Evolutionary conservation across 2,797 vertebrate genomes (phyloP).

Genomic region (Bovichtus diacanthus): DNA sequence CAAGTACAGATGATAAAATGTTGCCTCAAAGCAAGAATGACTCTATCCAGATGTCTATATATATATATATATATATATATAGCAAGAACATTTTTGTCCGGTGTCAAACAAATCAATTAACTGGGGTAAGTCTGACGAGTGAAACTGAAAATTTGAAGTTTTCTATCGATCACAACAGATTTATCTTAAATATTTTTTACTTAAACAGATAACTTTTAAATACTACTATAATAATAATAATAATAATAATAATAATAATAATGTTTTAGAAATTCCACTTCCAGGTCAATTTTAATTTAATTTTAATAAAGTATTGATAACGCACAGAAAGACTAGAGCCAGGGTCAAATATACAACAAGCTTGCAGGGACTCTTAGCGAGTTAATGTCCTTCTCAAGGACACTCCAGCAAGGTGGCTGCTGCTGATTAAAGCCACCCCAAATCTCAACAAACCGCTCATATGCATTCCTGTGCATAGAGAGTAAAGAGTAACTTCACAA

Average conservation of each 20-base stretch:
- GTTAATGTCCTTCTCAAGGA: conserved; percentile 16
- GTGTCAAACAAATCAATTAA: conserved; percentile 42
- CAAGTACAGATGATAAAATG: conserved; percentile 67
- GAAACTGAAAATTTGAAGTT: conserved; percentile 1
- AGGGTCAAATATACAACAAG: conserved; percentile 7
- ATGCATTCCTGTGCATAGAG: not conserved
- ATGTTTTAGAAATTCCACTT: not conserved
- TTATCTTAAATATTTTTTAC: not conserved
- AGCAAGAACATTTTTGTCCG: conserved; percentile 9
- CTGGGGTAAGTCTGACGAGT: not conserved
- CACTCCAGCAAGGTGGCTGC: not conserved
- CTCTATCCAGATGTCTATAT: conserved; percentile 50
- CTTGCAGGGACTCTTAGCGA: not conserved
- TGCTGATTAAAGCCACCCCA: conserved; percentile 3
- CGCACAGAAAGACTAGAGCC: not conserved
- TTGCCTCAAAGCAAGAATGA: conserved; percentile 56
- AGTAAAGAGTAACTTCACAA: not conserved
- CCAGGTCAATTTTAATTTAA: not conserved
- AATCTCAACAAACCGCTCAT: not conserved
- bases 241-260: not conserved
- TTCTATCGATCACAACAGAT: not conserved
- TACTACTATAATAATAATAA: not conserved
- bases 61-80: no score
- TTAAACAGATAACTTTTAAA: no score
- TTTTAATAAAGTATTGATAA: conserved; percentile 9